These are phyloP conservation scores for Nymphicus hollandicus DNA, from an alignment of 2,113 vertebrate species.

Conservation along the genomic window DNA sequence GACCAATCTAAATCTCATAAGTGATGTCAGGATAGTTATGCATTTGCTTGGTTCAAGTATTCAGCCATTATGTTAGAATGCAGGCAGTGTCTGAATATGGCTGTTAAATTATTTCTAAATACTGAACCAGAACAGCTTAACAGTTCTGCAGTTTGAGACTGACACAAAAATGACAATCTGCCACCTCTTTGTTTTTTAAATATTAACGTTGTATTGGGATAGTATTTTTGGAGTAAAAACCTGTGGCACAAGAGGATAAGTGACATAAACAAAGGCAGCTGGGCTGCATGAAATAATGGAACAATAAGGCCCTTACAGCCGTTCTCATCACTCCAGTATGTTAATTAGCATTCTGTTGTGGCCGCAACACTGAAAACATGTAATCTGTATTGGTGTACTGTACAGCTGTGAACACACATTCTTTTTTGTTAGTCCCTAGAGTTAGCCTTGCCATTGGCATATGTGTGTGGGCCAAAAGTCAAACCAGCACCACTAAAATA, in stretches of 20 bases:
- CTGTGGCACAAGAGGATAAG: conserved; percentile 85
- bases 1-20: conserved; percentile 87
- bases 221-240: conserved; percentile 84
- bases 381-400: conserved; percentile 86
- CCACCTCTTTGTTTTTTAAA: conserved; percentile 87
- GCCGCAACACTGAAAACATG: conserved; percentile 85
- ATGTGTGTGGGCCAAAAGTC: conserved; percentile 84
- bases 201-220: conserved; percentile 84
- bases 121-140: conserved; percentile 82
- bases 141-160: conserved; percentile 81
- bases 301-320: conserved; percentile 85
- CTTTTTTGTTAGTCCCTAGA: conserved; percentile 82
- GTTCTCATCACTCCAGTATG: conserved; percentile 83
- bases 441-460: conserved; percentile 82
- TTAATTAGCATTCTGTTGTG: conserved; percentile 88
- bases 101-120: conserved; percentile 88
- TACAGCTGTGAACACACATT: conserved; percentile 87
- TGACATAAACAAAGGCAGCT: conserved; percentile 87
- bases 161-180: conserved; percentile 84
- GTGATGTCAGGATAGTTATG: conserved; percentile 85
- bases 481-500: conserved; percentile 74
- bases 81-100: conserved; percentile 79
- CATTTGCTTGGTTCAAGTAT: conserved; percentile 81
- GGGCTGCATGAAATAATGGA: conserved; percentile 86
- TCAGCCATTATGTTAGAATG: conserved; percentile 82